Evolutionary conservation across 2,888 invertebrate species (phyloP).

Genomic region (Blastobasis lacticolella): DNA sequence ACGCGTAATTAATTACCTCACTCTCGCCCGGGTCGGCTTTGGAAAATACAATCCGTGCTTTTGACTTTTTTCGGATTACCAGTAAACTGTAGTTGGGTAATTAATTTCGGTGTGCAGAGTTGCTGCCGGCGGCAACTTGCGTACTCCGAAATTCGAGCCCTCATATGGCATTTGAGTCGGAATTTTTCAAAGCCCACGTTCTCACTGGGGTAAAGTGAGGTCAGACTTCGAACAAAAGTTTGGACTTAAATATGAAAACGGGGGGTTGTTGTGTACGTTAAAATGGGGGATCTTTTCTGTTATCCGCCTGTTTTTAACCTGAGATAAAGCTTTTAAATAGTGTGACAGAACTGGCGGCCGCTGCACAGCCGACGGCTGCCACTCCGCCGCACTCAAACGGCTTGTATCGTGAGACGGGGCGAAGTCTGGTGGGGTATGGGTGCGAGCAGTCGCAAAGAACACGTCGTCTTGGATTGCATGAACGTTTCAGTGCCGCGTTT

Average conservation of each 20-base stretch:
- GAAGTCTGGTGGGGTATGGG: no score
- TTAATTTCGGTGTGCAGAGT: conserved; percentile 30
- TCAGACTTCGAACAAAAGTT: not conserved
- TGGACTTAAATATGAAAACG: not conserved
- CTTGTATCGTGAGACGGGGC: no score
- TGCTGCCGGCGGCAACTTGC: not conserved
- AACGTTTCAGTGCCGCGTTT: no score
- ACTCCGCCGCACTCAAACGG: no score
- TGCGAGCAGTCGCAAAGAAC: no score
- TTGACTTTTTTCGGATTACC: conserved; percentile 56
- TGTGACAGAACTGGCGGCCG: no score
- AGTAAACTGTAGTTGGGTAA: conserved; percentile 39
- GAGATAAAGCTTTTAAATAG: no score
- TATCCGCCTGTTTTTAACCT: no score
- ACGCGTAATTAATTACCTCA: conserved; percentile 63
- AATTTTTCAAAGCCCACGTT: not conserved
- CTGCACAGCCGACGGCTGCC: no score
- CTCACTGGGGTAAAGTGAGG: not conserved
- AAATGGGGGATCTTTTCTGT: no score
- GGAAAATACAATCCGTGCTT: conserved; percentile 58
- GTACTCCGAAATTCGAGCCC: not conserved
- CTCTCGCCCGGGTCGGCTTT: conserved; percentile 46
- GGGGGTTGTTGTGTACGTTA: no score
- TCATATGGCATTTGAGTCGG: not conserved
- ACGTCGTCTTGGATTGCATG: no score